phyloP scores from a whole-genome alignment of 1,140 invertebrate species.

The Zaprionus taronus region DNA sequence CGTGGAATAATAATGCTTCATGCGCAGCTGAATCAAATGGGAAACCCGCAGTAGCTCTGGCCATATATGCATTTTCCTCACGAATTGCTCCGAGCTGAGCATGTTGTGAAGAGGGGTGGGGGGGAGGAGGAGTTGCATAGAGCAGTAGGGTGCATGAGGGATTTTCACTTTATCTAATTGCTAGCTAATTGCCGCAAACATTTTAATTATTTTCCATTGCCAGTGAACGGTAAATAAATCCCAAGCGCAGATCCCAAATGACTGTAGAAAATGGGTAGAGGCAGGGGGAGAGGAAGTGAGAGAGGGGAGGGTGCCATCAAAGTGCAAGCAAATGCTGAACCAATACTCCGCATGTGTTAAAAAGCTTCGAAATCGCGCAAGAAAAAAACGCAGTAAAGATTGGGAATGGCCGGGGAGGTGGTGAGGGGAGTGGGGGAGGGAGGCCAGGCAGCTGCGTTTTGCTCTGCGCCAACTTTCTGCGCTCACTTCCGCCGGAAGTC shows the following conservation, averaged over 20 bases:
- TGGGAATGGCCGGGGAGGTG: fast-evolving
- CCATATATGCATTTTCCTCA: constrained; percentile 3
- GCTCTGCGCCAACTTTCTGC: constrained; percentile 26
- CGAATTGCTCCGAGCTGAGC: no score
- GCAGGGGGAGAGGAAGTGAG: no score
- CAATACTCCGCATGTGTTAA: constrained; percentile 12
- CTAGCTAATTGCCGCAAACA: constrained; percentile 45
- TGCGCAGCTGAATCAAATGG: neutral
- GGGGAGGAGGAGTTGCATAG: neutral
- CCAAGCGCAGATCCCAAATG: constrained; percentile 15
- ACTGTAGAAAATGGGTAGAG: neutral
- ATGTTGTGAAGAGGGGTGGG: neutral
- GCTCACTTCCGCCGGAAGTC: constrained; percentile 57
- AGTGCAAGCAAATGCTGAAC: constrained; percentile 27
- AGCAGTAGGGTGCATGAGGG: neutral
- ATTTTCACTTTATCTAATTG: constrained; percentile 39
- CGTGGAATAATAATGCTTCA: constrained; percentile 9
- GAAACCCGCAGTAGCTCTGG: neutral
- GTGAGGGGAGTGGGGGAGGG: neutral
- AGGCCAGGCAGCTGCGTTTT: constrained; percentile 13
- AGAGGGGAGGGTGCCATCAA: neutral
- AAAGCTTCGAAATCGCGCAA: neutral
- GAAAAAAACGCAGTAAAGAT: neutral
- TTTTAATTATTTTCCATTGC: constrained; percentile 41
- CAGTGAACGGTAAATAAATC: constrained; percentile 24